phyloP scores from a whole-genome alignment of 2,888 invertebrate species.

The Phasia obesa region DNA sequence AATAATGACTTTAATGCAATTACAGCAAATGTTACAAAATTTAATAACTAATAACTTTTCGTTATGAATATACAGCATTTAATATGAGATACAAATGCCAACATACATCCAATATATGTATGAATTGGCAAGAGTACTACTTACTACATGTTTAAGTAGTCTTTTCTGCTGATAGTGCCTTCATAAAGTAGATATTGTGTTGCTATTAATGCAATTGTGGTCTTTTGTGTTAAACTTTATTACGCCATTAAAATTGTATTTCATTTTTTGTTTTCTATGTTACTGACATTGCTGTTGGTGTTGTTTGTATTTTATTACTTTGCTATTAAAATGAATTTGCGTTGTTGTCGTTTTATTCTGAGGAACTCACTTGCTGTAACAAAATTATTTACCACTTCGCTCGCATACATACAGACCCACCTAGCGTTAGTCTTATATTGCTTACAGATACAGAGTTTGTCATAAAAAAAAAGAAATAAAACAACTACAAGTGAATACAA shows the following conservation, averaged over 20 bases:
- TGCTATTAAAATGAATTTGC: slow-evolving; percentile 64
- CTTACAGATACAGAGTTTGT: slow-evolving; percentile 27
- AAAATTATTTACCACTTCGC: slow-evolving; percentile 34
- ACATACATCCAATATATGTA: not conserved
- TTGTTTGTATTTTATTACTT: slow-evolving; percentile 53
- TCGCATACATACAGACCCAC: not conserved
- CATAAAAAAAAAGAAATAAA: slow-evolving; percentile 40
- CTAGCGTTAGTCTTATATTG: slow-evolving; percentile 2
- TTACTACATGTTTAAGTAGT: slow-evolving; percentile 34
- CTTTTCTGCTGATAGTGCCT: slow-evolving; percentile 38
- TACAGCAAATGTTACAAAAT: slow-evolving; percentile 50
- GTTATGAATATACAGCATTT: slow-evolving; percentile 21
- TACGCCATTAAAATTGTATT: slow-evolving; percentile 66
- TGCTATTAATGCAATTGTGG: slow-evolving; percentile 66
- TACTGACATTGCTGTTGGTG: slow-evolving; percentile 7
- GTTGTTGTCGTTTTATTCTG: slow-evolving; percentile 15
- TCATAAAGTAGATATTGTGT: slow-evolving; percentile 55
- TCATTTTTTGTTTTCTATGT: slow-evolving; percentile 19
- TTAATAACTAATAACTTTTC: slow-evolving; percentile 63
- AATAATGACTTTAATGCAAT: slow-evolving; percentile 47
- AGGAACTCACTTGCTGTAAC: slow-evolving; percentile 45
- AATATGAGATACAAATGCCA: slow-evolving; percentile 30
- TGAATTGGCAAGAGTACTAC: not conserved
- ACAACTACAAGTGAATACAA: slow-evolving; percentile 22
- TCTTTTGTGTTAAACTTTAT: slow-evolving; percentile 67